Percentiles rank a stretch among this genome's conserved stretches.
These are phyloP conservation scores for Anguilla obscura DNA, from an alignment of 2,797 vertebrate species.

Conservation along the genomic window DNA sequence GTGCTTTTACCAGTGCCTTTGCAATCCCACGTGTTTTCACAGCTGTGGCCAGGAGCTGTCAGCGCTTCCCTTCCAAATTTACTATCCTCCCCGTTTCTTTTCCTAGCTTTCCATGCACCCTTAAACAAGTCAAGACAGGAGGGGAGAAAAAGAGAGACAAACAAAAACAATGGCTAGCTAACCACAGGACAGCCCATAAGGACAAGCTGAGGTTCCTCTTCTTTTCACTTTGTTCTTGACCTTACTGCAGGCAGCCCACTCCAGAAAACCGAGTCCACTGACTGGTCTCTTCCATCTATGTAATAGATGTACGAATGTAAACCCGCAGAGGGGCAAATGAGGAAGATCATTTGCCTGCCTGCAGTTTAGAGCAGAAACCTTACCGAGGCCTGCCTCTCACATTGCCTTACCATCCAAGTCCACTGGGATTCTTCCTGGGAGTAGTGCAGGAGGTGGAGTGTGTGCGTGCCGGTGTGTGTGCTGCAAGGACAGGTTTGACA, in stretches of 20 bases:
- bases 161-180: conserved; percentile 1
- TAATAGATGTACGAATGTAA: not conserved
- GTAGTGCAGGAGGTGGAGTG: not conserved
- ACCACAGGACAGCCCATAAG: not conserved
- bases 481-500: conserved; percentile 29
- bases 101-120: not conserved
- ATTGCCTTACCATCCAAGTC: not conserved
- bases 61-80: conserved; percentile 33
- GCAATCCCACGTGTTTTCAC: conserved; percentile 55
- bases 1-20: conserved; percentile 35
- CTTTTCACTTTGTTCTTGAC: not conserved
- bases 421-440: conserved; percentile 16
- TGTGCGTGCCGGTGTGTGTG: not conserved
- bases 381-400: not conserved
- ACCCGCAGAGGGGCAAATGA: not conserved
- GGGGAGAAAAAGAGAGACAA: conserved; percentile 5
- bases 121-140: not conserved
- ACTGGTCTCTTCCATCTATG: not conserved
- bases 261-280: not conserved
- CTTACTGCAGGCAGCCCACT: not conserved
- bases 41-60: conserved; percentile 53
- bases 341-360: not conserved
- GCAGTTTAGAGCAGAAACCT: conserved; percentile 2
- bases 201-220: not conserved
- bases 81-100: not conserved